Evolutionary conservation across 2,888 invertebrate species (phyloP), one percentile per base, ranked within the genome.

Genomic region (Dioctria rufipes): DNA sequence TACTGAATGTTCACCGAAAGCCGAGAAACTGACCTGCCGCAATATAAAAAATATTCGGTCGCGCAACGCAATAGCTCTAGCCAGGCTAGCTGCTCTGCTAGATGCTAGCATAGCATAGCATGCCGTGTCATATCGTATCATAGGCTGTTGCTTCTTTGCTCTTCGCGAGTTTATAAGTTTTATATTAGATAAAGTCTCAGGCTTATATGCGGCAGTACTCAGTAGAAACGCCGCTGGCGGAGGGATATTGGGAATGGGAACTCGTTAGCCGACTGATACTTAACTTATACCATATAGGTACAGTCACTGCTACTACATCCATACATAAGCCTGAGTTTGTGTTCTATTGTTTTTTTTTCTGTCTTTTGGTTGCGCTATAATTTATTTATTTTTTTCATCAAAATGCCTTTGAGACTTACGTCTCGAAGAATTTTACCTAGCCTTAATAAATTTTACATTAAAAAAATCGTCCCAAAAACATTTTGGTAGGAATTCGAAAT

Each of bases 11-110:
- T 51, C 51, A 9, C 11, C 2, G 51, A 9, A 11, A 51, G 6
- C 51, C 51, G 11, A 6, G 39, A 39, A 61, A 61, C 61, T 61
- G 61, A 61, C 61, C 61, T 61, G 61, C 61, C 37, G 37, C 61
- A 61, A 13, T 13, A 8, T 3, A 11, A 61, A 61, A 61, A 37
- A 2, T 61, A 61, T 61, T 61, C 40, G 61, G 61, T 11, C 61
- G 61, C 5, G 25, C 25, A 25, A 25, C 25, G 25, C 25, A 25
- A 25, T 25, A 25, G 25, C 25, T 25, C 25, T 25, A 25, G 25
- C 25, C 25, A 25, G 25, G 25, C 25, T 25, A 25, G 25, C 25
- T 25, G 25, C 25, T 25, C 0, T 25, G 25, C 25, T 25, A 25
- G 25, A 1, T 25, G 25, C 25, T 25, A 25, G 25, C 25, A n/a